phyloP scores from a whole-genome alignment of 1,140 invertebrate genomes.

The Drosophila bipectinata region DNA sequence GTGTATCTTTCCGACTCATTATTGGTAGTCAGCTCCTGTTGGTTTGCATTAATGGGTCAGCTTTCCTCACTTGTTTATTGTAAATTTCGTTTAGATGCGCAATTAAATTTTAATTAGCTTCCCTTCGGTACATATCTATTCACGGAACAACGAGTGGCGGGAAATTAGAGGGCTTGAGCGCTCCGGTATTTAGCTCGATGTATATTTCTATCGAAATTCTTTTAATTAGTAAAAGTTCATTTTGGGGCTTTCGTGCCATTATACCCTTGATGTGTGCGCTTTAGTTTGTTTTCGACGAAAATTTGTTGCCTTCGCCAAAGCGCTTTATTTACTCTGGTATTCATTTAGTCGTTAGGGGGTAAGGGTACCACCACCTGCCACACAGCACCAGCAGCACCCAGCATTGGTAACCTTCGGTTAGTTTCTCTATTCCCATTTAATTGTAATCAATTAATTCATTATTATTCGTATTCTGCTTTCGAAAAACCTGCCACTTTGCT shows the following conservation, averaged over 20 bases:
- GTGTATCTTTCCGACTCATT: constrained; percentile 23
- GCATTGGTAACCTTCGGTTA: constrained; percentile 1
- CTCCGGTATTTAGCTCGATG: constrained; percentile 24
- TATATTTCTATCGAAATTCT: constrained; percentile 54
- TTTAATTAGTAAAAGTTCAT: constrained; percentile 54
- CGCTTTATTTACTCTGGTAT: constrained; percentile 41
- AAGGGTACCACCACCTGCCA: neutral
- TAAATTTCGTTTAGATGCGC: constrained; percentile 77
- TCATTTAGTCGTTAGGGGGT: constrained; percentile 12
- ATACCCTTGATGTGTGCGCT: constrained; percentile 52
- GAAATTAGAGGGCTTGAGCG: neutral
- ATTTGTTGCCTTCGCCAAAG: constrained; percentile 17
- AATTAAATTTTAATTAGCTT: constrained; percentile 79
- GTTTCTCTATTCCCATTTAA: constrained; percentile 54
- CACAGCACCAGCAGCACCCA: neutral
- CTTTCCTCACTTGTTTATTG: constrained; percentile 59
- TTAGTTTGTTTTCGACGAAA: constrained; percentile 30
- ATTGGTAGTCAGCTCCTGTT: constrained; percentile 18
- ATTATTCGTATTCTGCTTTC: constrained; percentile 74
- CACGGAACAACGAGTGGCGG: neutral
- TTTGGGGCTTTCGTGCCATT: constrained; percentile 43
- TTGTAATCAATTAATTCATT: constrained; percentile 81
- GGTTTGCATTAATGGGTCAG: constrained; percentile 16
- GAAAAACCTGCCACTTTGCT: constrained; percentile 74
- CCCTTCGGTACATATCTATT: constrained; percentile 48